These are phyloP conservation scores for Sebastes schlegelii DNA, from an alignment of 2,113 vertebrate genomes.

Conservation along the genomic window DNA sequence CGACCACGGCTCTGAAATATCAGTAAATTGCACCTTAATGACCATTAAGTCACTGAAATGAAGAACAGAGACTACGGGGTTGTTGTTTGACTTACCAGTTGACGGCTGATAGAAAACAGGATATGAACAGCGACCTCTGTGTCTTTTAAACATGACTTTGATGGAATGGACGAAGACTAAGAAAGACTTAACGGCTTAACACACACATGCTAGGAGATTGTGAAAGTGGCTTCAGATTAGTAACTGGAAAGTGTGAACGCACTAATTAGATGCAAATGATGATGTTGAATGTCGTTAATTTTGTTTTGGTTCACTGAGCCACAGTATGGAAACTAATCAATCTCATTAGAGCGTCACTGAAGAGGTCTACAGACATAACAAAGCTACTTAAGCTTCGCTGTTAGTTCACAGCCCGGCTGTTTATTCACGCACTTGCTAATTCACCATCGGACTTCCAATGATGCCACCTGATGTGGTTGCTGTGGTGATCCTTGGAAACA, in stretches of 20 bases:
- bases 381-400: not conserved
- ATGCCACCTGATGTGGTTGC: not conserved
- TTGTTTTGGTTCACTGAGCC: not conserved
- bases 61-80: too few relatives aligned
- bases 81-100: too few relatives aligned
- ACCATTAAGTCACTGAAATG: too few relatives aligned
- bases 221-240: not conserved
- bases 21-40: not conserved
- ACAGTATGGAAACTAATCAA: not conserved
- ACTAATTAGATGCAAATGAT: not conserved
- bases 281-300: not conserved
- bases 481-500: not conserved
- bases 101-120: too few relatives aligned
- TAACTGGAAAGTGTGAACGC: not conserved
- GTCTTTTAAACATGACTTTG: too few relatives aligned
- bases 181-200: too few relatives aligned
- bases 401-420: not conserved
- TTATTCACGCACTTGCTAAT: not conserved
- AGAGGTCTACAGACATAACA: not conserved
- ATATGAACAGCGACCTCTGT: too few relatives aligned
- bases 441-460: not conserved
- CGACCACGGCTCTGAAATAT: too few relatives aligned
- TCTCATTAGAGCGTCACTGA: not conserved
- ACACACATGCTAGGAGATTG: too few relatives aligned
- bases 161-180: too few relatives aligned